Percentiles rank a stretch among this genome's conserved stretches.
phyloP scores from a whole-genome alignment of 1,140 invertebrate species.

The Physella acuta region DNA sequence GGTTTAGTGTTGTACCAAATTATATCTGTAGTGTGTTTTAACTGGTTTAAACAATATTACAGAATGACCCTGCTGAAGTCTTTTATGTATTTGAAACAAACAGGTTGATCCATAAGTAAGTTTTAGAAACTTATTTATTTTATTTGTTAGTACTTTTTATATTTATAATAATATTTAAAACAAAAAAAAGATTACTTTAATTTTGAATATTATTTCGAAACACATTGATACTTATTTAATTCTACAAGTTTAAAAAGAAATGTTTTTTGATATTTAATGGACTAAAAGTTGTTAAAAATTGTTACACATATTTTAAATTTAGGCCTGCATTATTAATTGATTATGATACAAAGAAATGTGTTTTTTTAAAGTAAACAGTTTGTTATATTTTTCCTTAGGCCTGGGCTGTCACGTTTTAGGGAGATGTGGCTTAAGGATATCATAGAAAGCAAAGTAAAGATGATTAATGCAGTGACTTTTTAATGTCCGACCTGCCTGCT shows the following conservation, averaged over 20 bases:
- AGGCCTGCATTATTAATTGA: too few relatives aligned
- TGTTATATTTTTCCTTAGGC: constrained; percentile 39
- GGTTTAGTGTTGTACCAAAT: too few relatives aligned
- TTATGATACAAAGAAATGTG: too few relatives aligned
- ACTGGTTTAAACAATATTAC: too few relatives aligned
- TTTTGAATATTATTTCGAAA: neutral
- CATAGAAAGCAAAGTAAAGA: constrained; percentile 57
- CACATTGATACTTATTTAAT: too few relatives aligned
- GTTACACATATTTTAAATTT: neutral
- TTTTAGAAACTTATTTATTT: constrained; percentile 4
- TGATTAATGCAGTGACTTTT: constrained; percentile 27
- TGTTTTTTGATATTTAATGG: too few relatives aligned
- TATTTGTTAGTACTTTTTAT: neutral
- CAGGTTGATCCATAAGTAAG: constrained; percentile 59
- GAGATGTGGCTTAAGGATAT: constrained; percentile 61
- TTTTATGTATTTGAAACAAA: constrained; percentile 60
- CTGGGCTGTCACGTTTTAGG: constrained; percentile 55
- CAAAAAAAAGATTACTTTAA: neutral
- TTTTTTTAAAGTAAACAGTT: too few relatives aligned
- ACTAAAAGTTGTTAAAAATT: too few relatives aligned
- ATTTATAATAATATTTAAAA: neutral
- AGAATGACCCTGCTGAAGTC: constrained; percentile 56
- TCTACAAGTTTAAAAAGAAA: too few relatives aligned
- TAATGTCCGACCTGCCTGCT: constrained; percentile 25
- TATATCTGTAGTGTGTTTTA: too few relatives aligned